Evolutionary conservation across 1,140 invertebrate genomes (phyloP), one percentile per base, ranked within the genome.

Genomic region (Parapsyche elsis): DNA sequence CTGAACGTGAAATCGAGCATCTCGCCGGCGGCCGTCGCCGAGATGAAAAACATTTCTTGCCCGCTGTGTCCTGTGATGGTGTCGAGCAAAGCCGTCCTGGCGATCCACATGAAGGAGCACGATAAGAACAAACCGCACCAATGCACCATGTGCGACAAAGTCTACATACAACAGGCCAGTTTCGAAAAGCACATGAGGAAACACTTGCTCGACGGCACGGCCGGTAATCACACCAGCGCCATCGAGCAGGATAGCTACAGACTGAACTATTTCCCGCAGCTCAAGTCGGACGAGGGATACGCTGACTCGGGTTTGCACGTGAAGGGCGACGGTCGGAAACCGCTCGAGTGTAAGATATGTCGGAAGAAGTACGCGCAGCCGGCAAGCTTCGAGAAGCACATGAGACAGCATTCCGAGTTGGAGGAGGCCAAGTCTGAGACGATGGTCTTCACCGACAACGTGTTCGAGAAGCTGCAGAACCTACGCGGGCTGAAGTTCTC

Each of bases 341-440:
- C 80, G 26, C 75, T 83, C 5, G 82, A 83, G 61, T 83, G 82
- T 30, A 77, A 73, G 14, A 80, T 83, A 44, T 83, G 82, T 59
- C 76, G 79, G 78, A 83, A 83, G 53, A 83, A 83, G 46, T 83
- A 83, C 26, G 82, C 82, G n/a, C 82, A 83, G 59, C 82, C 82
- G 7, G 82, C 82, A 49, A 83, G 82, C 67, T 83, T 83, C 46
- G 82, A 83, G 70, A 83, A 83, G 74, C 82, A 83, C 80, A 83
- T 83, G 82, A 74, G 80, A 19, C 82, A 83, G 53, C 82, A 83
- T 30, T 80, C 80, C 0, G 82, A 83, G 44, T 38, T 81, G 7
- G 82, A 80, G 30, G 82, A 81, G 46, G 67, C 76, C 44, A 53
- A 76, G 26, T 45, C 75, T 0, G 75, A 73, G 21, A 71, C 73